These are phyloP conservation scores for Dicyrtoma fusca DNA, from an alignment of 2,888 invertebrate genomes.

Conservation along the genomic window DNA sequence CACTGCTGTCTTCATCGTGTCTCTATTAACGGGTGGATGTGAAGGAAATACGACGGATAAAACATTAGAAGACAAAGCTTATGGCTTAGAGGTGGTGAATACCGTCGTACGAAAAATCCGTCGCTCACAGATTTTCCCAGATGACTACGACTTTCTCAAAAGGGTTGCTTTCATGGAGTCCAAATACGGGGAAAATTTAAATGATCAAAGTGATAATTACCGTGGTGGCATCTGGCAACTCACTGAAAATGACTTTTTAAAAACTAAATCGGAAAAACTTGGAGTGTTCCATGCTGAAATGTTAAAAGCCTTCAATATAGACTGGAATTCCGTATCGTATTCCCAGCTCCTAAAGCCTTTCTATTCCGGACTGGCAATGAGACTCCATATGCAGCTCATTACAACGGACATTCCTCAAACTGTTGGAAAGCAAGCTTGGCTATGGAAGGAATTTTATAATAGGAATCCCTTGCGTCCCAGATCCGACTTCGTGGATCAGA, in stretches of 20 bases:
- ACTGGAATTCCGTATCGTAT: conserved; percentile 27
- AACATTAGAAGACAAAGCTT: conserved; percentile 1
- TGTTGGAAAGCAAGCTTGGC: conserved; percentile 29
- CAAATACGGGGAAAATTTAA: background rate
- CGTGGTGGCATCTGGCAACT: conserved; percentile 32
- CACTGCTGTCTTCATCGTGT: no score
- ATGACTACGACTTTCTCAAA: conserved; percentile 28
- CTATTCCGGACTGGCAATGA: conserved; percentile 40
- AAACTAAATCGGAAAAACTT: conserved; percentile 13
- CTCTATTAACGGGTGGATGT: no score
- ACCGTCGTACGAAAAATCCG: conserved; percentile 8
- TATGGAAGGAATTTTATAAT: conserved; percentile 35
- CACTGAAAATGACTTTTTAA: background rate
- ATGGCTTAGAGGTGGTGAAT: conserved; percentile 19
- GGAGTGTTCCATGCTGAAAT: conserved; percentile 14
- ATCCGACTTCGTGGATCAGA: background rate
- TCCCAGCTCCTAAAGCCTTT: conserved; percentile 36
- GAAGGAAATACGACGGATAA: background rate
- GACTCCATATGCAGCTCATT: conserved; percentile 29
- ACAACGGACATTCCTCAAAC: conserved; percentile 32
- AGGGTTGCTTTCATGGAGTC: conserved; percentile 17
- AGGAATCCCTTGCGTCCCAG: background rate
- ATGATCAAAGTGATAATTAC: background rate
- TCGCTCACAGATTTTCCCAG: conserved; percentile 8
- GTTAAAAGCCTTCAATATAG: conserved; percentile 20